Conservation (phyloP, 2,888 invertebrate species). For the Agonopterix arenella region DNA sequence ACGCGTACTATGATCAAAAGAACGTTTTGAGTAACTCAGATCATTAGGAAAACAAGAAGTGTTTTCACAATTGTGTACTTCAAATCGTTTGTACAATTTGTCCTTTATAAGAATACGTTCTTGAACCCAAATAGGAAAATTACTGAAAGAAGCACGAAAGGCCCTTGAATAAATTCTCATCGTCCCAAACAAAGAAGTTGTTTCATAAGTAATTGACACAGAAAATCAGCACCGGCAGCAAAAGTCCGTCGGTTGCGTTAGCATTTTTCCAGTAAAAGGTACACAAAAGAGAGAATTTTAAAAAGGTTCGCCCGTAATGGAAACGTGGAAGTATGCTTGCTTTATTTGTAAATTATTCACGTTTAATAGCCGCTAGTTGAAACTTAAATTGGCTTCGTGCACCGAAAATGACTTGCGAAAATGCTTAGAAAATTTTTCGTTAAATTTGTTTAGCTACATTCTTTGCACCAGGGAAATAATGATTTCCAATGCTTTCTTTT, state of each 20-base stretch:
- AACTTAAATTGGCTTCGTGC: constrained; percentile 11
- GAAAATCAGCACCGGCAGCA: neutral
- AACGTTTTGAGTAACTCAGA: too few species aligned
- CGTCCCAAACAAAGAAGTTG: neutral
- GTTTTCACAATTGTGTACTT: too few species aligned
- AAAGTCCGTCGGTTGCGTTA: neutral
- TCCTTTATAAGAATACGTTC: too few species aligned
- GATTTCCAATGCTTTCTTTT: neutral
- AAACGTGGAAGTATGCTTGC: constrained; percentile 19
- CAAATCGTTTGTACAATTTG: too few species aligned
- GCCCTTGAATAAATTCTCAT: too few species aligned
- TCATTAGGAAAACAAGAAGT: too few species aligned
- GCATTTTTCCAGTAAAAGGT: constrained; percentile 18
- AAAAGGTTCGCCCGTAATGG: constrained; percentile 15
- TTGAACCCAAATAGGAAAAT: too few species aligned
- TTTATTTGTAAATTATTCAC: constrained; percentile 32
- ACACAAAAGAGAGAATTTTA: constrained; percentile 22
- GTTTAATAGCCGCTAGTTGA: constrained; percentile 21
- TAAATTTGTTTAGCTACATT: neutral
- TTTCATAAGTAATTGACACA: neutral
- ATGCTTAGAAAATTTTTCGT: neutral
- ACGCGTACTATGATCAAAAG: too few species aligned
- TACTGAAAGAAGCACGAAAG: too few species aligned
- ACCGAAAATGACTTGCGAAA: too few species aligned
- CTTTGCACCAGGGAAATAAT: neutral